Percentiles rank a stretch among this genome's conserved stretches.
These are phyloP conservation scores for Euphydryas editha DNA, from an alignment of 2,888 invertebrate genomes.

Conservation along the genomic window DNA sequence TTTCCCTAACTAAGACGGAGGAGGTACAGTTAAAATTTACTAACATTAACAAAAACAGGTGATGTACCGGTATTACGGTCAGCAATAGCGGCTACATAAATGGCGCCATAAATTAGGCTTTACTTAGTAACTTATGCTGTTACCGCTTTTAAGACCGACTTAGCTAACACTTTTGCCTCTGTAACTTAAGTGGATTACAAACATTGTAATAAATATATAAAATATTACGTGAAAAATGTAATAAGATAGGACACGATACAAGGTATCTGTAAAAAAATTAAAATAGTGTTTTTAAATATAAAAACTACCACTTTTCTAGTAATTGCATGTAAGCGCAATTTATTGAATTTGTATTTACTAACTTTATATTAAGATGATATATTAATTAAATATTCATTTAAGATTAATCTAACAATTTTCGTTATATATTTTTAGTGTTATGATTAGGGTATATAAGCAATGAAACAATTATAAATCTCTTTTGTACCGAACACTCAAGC, in stretches of 20 bases:
- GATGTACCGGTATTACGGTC: constrained; percentile 33
- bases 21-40: neutral
- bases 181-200: constrained; percentile 19
- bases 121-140: constrained; percentile 39
- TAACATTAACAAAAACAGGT: constrained; percentile 32
- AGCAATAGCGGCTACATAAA: constrained; percentile 30
- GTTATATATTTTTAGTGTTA: too few species aligned
- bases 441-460: too few species aligned
- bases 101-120: constrained; percentile 40
- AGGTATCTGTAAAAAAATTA: neutral
- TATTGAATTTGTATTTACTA: too few species aligned
- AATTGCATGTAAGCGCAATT: too few species aligned
- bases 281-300: too few species aligned
- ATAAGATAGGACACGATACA: too few species aligned
- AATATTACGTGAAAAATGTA: neutral
- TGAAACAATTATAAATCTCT: too few species aligned
- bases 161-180: constrained; percentile 27
- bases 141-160: constrained; percentile 38
- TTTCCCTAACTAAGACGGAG: neutral
- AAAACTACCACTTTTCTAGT: too few species aligned
- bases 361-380: too few species aligned
- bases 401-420: too few species aligned
- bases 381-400: too few species aligned
- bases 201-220: constrained; percentile 8
- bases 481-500: too few species aligned